Base-by-base conservation (phyloP, 1,140 invertebrate genomes). In the Polypedilum vanderplanki region DNA sequence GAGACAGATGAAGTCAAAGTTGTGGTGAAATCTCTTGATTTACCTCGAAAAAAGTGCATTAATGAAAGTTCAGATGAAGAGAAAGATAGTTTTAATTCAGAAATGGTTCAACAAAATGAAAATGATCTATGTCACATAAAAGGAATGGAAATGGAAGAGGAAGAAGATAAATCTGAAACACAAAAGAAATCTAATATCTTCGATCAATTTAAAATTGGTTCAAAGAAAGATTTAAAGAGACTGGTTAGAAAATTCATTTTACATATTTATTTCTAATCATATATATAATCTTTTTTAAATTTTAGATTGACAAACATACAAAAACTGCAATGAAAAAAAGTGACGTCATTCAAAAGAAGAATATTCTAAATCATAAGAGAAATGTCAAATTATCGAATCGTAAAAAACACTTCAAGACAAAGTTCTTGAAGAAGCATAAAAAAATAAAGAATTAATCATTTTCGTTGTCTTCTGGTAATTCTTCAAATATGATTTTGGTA, bases 401-500 rank as follows among this genome's bases (percentile, higher is more conserved):
- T 0, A 70, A 70, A 18, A 70, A 70, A 20, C 20, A 70, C 18
- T 70, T 70, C 7, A 70, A 18, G 10, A 18, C 17, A 70, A 70
- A 70, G 10, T 20, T 20, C 9, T 10, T 70, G 20, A 70, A 70
- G 65, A 70, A 70, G 10, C 65, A 70, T 12, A 70, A 70, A 10
- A 70, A 70, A 20, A 70, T 70, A 18, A n/a, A n/a, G 10, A n/a
- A 70, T 70, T 18, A 70, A 70, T 20, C 46, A 15, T 57, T 57
- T 17, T 57, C 46, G 8, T 57, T 73, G 9, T 57, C 46, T 12
- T 57, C 46, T 15, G n/a, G n/a, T 4, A 12, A 57, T 15, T 57
- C 46, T 57, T 57, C 46, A 57, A 57, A 57, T 57, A 57, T 57
- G 4, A 57, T 57, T 57, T 57, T 57, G 12, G 46, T 12, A 4